Base-by-base conservation (phyloP, 2,888 invertebrate genomes). In the Galeruca laticollis region DNA sequence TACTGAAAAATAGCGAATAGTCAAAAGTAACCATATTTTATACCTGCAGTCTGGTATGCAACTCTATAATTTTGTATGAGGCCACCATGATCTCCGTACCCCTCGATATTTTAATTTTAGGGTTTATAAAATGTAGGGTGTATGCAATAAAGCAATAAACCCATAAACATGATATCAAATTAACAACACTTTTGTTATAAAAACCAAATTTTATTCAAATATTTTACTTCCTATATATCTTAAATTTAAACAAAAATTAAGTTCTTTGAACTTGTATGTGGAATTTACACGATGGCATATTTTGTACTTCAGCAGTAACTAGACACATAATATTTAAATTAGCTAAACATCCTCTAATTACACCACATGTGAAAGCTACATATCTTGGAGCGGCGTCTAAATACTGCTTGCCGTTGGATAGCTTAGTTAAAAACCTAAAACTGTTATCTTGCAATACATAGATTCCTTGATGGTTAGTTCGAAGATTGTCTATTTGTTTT, bases 381-480 rank as follows among this genome's bases (percentile, higher is more conserved):
- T 93, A 94, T 90, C 94, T 91, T 1, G 97, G 97, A 54, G 97
- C 96, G 84, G 91, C 91, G 82, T 96, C 96, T 74, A 98, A 88
- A 86, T 97, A 98, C 81, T 99, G 98, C 80, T 94, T 92, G 4
- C 94, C 93, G 78, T 91, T 92, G 2, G 96, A 95, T 77, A 99
- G 92, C 81, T 93, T 94, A 10, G 93, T 92, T 6, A 99, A 88
- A 81, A 98, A 95, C 69, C 96, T 89, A 85, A 99, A 99, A 68
- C 93, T 91, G 87, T 97, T 98, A 84, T 99, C 99, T 86, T 98
- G 97, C 20, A 99, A 88, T 10, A 99, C 98, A 87, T 99, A 99
- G 62, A 98, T 96, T 10, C 99, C 99, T 87, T 98, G 94, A 85
- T 99, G 98, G 86, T 99, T 99, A 26, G 99, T 99, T 75, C 97